Conservation (phyloP, 2,797 vertebrate genomes). For the Amphiprion clarkii region DNA sequence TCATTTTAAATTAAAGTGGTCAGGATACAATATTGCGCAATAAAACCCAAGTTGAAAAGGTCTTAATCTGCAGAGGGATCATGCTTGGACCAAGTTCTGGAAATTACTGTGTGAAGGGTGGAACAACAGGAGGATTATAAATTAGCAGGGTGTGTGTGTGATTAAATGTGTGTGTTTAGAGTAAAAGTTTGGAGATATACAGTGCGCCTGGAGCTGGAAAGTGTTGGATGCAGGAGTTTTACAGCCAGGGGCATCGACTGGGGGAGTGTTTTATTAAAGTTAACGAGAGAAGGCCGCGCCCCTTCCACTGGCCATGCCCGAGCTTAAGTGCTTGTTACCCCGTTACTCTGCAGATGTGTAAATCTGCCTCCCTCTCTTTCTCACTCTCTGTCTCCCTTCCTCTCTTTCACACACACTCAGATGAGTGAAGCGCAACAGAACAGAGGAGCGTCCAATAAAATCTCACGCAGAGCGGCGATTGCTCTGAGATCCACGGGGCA, state of each 20-base stretch:
- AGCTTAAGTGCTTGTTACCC: conserved; percentile 77
- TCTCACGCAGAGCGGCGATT: conserved; percentile 14
- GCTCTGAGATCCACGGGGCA: conserved; percentile 37
- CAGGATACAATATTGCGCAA: conserved; percentile 4
- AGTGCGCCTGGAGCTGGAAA: conserved; percentile 46
- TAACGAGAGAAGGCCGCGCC: conserved; percentile 74
- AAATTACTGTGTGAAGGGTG: conserved; percentile 21
- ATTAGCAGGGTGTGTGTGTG: conserved; percentile 44
- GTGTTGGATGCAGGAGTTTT: conserved; percentile 70
- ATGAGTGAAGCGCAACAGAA: conserved; percentile 50
- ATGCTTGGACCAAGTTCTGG: conserved; percentile 35
- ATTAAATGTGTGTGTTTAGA: conserved; percentile 35
- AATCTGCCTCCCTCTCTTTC: conserved; percentile 64
- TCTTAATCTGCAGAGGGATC: conserved; percentile 6
- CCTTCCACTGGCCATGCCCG: conserved; percentile 69
- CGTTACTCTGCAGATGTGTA: conserved; percentile 73
- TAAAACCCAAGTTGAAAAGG: conserved; percentile 37
- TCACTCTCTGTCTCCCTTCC: conserved; percentile 12
- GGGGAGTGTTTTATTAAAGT: conserved; percentile 81
- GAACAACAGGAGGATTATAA: conserved; percentile 30
- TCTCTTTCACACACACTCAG: conserved; percentile 8
- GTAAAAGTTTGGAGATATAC: conserved; percentile 62
- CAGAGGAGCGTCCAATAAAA: conserved; percentile 60
- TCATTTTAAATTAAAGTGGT: conserved; percentile 23
- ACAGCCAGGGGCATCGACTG: conserved; percentile 71